Percentiles rank a stretch among this genome's conserved stretches.
Evolutionary conservation across 2,113 vertebrate genomes (phyloP).

Genomic region (Plecotus auritus): DNA sequence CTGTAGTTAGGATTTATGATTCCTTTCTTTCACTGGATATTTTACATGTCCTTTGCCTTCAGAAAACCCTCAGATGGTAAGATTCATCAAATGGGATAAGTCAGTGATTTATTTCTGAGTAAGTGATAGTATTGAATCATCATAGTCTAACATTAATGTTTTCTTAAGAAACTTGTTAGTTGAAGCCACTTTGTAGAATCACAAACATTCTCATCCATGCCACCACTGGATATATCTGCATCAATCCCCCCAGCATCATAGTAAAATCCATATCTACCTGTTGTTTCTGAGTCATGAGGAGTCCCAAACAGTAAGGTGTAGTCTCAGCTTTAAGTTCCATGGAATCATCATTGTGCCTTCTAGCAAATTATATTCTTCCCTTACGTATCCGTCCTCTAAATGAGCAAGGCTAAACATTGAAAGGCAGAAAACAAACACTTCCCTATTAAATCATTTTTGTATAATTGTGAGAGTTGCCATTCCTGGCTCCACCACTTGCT

Average conservation of each 20-base stretch:
- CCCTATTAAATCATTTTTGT: background rate
- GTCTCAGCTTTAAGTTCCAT: background rate
- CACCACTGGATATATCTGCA: background rate
- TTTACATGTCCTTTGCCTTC: background rate
- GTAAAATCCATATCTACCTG: background rate
- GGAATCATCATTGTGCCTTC: background rate
- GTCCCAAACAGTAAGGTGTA: rapidly evolving
- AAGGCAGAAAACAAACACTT: background rate
- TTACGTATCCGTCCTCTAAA: background rate
- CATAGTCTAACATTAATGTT: background rate
- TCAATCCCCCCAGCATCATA: background rate
- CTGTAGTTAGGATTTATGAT: background rate
- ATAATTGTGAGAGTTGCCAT: background rate
- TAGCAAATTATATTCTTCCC: background rate
- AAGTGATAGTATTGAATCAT: background rate
- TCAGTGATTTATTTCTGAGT: background rate
- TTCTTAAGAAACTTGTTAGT: background rate
- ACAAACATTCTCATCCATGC: background rate
- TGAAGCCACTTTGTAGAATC: background rate
- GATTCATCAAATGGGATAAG: background rate
- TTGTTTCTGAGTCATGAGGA: background rate
- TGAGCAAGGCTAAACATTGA: background rate
- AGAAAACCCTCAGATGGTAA: background rate
- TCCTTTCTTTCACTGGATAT: background rate
- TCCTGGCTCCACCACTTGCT: background rate